A percentile compares a stretch with the other conserved stretches of the same genome.
Evolutionary conservation across 1,140 invertebrate species (phyloP).

Genomic region (Trachymyrmex cornetzi): DNA sequence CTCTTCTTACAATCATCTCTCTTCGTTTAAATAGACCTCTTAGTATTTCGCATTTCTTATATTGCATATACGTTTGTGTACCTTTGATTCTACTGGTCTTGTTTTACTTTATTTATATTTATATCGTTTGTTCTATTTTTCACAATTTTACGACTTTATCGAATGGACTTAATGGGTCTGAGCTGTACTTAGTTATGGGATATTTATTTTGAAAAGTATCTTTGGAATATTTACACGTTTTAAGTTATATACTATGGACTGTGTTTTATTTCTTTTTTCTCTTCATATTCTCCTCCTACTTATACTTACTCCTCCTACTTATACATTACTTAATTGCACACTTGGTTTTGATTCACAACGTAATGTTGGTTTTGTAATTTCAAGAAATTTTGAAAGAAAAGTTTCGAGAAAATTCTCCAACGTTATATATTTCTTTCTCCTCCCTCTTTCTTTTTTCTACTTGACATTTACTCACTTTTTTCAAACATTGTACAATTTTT

Average conservation of each 20-base stretch:
- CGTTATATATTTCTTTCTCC: not conserved
- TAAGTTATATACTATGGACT: not conserved
- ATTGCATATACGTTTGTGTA: not conserved
- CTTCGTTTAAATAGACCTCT: conserved; percentile 54
- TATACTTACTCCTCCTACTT: no score
- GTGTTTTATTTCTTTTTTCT: not conserved
- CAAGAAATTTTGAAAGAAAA: not conserved
- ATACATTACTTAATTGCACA: conserved; percentile 7
- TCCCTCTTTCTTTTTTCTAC: no score
- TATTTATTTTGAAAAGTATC: conserved; percentile 16
- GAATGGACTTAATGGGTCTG: not conserved
- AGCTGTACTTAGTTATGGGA: not conserved
- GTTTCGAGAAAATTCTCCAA: not conserved
- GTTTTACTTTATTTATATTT: not conserved
- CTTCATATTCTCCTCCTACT: not conserved
- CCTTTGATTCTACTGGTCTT: conserved; percentile 2
- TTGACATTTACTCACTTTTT: not conserved
- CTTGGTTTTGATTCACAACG: not conserved
- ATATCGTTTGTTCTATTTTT: not conserved
- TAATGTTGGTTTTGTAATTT: not conserved
- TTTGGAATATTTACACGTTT: not conserved
- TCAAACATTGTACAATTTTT: conserved; percentile 1
- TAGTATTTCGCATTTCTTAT: conserved; percentile 56
- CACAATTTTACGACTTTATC: not conserved
- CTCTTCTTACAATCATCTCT: conserved; percentile 41